Conservation (phyloP, 1,140 invertebrate species). For the Leguminivora glycinivorella region DNA sequence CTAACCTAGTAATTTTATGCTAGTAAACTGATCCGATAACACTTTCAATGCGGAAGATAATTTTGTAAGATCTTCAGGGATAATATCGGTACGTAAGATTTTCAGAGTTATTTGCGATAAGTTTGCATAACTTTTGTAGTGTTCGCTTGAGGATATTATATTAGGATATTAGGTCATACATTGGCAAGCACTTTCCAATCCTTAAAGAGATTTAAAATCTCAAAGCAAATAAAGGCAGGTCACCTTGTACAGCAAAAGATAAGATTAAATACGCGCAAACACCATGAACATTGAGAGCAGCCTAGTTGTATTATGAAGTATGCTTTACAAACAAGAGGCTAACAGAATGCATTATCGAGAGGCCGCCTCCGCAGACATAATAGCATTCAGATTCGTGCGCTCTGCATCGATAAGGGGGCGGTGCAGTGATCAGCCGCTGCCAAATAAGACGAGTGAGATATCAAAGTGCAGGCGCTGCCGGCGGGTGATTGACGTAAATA, state of each 20-base stretch:
- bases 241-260: slow-evolving; percentile 44
- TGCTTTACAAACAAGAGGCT: slow-evolving; percentile 27
- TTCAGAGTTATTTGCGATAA: too few relatives aligned
- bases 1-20: too few relatives aligned
- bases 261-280: slow-evolving; percentile 43
- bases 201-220: slow-evolving; percentile 43
- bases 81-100: too few relatives aligned
- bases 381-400: slow-evolving; percentile 55
- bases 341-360: slow-evolving; percentile 46
- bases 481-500: slow-evolving; percentile 39
- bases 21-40: too few relatives aligned
- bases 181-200: slow-evolving; percentile 47
- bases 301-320: slow-evolving; percentile 19
- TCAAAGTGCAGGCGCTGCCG: slow-evolving; percentile 46
- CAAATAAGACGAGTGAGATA: slow-evolving; percentile 58
- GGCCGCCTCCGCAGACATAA: slow-evolving; percentile 49
- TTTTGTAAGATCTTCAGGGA: too few relatives aligned
- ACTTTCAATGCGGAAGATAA: too few relatives aligned
- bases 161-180: slow-evolving; percentile 25
- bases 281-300: slow-evolving; percentile 10
- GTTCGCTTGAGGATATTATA: background rate
- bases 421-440: slow-evolving; percentile 50
- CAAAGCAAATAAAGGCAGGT: slow-evolving; percentile 48
- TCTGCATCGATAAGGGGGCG: slow-evolving; percentile 43
- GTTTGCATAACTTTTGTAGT: too few relatives aligned